Base-by-base conservation (phyloP, 2,888 invertebrate genomes). In the Tyria jacobaeae region DNA sequence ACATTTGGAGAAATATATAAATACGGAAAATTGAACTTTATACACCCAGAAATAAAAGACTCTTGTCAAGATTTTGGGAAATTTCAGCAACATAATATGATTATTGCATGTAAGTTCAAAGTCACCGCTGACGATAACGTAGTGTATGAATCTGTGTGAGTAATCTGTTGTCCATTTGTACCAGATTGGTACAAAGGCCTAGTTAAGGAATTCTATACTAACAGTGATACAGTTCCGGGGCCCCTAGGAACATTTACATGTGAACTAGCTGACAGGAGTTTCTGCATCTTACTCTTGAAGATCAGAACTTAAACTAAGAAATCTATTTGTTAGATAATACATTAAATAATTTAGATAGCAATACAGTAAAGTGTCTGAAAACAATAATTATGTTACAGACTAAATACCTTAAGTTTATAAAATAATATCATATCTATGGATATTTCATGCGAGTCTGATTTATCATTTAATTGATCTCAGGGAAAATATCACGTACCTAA, bases 21-120 rank as follows among this genome's bases (percentile, higher is more conserved):
- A 9, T 37, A 52, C 27, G 41, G 65, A 37, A 75, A 50, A 62
- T 15, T 62, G 52, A 37, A 67, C 66, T 60, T 66, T 73, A 69
- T 9, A 5, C 7, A 17, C 9, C 21, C 3, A 41, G 24, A 21
- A 52, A 66, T 68, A 76, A 64, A 60, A 7, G 5, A 52, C 6
- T 2, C 3, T 24, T 3, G 34, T 17, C 10, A 27, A 14, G 34
- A 52, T 64, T 55, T 56, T 27, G 6, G 31, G n/a, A 12, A 37
- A 25, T 51, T 41, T 17, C 21, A 60, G 27, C 61, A 35, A 49
- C 41, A 51, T 48, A 55, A n/a, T 60, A 48, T 53, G 24, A 17
- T 39, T n/a, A 34, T 55, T 76, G 75, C 75, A 76, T 79, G 78
- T 78, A 83, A 85, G 86, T 87, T 88, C 88, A 91, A 90, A 91